Conservation (phyloP, 2,113 vertebrate genomes). For the Onychostruthus taczanowskii region DNA sequence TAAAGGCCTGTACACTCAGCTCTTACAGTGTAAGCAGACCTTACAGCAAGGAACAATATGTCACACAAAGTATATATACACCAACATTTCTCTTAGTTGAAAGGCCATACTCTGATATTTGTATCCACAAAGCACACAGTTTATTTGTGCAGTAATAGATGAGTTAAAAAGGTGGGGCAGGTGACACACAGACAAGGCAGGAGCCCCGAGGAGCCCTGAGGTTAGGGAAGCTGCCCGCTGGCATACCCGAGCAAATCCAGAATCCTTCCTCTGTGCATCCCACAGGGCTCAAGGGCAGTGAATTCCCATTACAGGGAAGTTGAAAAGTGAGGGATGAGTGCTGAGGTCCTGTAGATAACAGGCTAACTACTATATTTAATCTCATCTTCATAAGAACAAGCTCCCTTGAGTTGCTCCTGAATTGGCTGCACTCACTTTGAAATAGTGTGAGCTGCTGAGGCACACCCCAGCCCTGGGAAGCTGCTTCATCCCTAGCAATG, state of each 20-base stretch:
- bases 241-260: background rate
- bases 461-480: background rate
- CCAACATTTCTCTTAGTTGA: background rate
- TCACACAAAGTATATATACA: background rate
- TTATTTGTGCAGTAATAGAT: constrained; percentile 1
- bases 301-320: background rate
- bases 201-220: background rate
- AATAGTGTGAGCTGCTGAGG: background rate
- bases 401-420: background rate
- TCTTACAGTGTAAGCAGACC: background rate
- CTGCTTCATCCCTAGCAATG: background rate
- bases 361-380: background rate
- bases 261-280: fast-evolving
- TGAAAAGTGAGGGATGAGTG: background rate
- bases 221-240: background rate
- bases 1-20: background rate
- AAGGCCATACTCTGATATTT: background rate
- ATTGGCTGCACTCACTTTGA: background rate
- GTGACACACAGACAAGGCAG: background rate
- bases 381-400: background rate
- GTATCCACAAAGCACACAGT: background rate
- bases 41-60: background rate
- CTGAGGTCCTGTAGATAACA: background rate
- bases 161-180: background rate
- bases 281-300: fast-evolving